These are phyloP conservation scores for Anagrus nilaparvatae DNA, from an alignment of 1,140 invertebrate species.

Conservation along the genomic window DNA sequence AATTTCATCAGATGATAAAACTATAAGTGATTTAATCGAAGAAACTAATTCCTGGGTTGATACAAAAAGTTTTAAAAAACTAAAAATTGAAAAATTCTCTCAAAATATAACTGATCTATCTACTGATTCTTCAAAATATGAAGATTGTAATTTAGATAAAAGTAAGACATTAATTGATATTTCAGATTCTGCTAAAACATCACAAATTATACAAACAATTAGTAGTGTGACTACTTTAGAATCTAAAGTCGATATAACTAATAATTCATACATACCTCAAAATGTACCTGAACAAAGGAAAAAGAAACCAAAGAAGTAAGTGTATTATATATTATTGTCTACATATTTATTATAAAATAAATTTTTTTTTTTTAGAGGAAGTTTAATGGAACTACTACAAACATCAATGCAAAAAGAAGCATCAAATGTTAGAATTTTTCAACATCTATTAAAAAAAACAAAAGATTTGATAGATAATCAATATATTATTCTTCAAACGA, in stretches of 20 bases:
- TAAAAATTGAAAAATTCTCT: not conserved
- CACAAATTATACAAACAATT: not conserved
- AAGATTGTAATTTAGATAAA: not conserved
- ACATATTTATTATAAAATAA: slow-evolving; percentile 1
- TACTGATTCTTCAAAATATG: slow-evolving; percentile 14
- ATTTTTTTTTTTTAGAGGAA: slow-evolving; percentile 25
- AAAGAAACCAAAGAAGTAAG: slow-evolving; percentile 27
- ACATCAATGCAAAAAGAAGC: slow-evolving; percentile 24
- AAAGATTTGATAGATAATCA: slow-evolving; percentile 8
- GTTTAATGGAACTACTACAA: slow-evolving; percentile 25
- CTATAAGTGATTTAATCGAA: slow-evolving; percentile 22
- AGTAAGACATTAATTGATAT: slow-evolving; percentile 2
- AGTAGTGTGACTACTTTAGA: slow-evolving; percentile 11
- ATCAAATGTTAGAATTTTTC: slow-evolving; percentile 31
- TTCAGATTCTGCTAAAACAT: slow-evolving; percentile 10
- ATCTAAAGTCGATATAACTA: slow-evolving; percentile 6
- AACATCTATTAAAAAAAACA: slow-evolving; percentile 25
- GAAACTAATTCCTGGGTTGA: slow-evolving; percentile 18
- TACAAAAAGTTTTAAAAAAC: not conserved
- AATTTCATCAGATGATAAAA: slow-evolving; percentile 15
- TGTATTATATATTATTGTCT: slow-evolving; percentile 2
- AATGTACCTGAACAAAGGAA: slow-evolving; percentile 12
- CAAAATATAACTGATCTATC: slow-evolving; percentile 22
- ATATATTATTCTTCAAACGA: slow-evolving; percentile 21
- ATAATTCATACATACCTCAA: slow-evolving; percentile 9